Evolutionary conservation across 2,113 vertebrate species (phyloP), one percentile per base, ranked within the genome.

Genomic region (Drymodes brunneopygia): DNA sequence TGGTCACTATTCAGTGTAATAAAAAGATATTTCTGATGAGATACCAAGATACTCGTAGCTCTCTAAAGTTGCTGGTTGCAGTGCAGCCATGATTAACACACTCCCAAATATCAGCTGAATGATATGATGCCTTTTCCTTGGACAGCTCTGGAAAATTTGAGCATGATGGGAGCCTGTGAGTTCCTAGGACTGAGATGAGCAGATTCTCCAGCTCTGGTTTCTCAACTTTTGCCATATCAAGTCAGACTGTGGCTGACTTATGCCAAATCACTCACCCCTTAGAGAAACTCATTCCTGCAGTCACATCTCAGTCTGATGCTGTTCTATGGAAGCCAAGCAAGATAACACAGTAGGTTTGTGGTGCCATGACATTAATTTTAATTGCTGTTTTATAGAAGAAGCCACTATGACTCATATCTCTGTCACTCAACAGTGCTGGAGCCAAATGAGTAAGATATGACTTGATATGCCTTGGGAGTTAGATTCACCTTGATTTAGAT

Each of bases 151-250:
- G 35, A 10, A 12, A 33, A 8, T 42, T 31, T 45, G 35, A 73
- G 15, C 0, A 0, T 11, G 4, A 40, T 28, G 28, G 10, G 16
- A 89, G 14, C 11, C 53, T 67, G 14, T 47, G 35, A 6, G 5
- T 29, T 77, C 31, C 45, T 1, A 48, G 38, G 23, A 42, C 0
- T 61, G 42, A 89, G 27, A 3, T 19, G 6, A 24, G 28, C 13
- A 61, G 29, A 25, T 80, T 69, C 22, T 81, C 19, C 36, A 48
- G 3, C 22, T 73, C 57, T 15, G 2, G 2, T n/a, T 78, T 91
- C 50, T 65, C 47, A 65, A 31, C 12, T 53, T 71, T 44, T 88
- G 28, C n/a, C 31, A 71, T 17, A 75, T 18, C 20, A 54, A 80
- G 23, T 25, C 74, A 38, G 61, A 48, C 38, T 56, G 53, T 19